Evolutionary conservation across 2,888 invertebrate genomes (phyloP).

Genomic region (Thera obeliscata): DNA sequence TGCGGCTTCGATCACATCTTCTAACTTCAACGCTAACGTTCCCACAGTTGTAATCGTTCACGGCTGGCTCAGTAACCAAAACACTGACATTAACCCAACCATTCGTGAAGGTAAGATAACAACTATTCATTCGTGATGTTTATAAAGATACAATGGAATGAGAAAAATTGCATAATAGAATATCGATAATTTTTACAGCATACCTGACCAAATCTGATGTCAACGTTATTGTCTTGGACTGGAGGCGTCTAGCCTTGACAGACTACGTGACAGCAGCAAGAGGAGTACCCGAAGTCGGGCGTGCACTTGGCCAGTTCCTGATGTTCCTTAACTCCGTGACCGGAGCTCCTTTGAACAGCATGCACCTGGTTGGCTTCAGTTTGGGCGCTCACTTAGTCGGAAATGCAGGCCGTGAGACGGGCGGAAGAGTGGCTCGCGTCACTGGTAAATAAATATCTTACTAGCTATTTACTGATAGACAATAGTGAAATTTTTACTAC

Average conservation of each 20-base stretch:
- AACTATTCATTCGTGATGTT: background rate
- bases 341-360: constrained; percentile 54
- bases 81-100: constrained; percentile 53
- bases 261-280: constrained; percentile 61
- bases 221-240: constrained; percentile 73
- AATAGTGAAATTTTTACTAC: background rate
- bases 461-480: background rate
- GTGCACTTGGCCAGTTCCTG: constrained; percentile 70
- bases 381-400: constrained; percentile 78
- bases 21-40: constrained; percentile 56
- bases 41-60: constrained; percentile 60
- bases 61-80: constrained; percentile 61
- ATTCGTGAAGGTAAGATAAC: constrained; percentile 3
- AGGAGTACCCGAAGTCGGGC: constrained; percentile 68
- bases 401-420: constrained; percentile 65
- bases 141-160: background rate
- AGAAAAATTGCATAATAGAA: background rate
- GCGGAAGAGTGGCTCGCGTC: constrained; percentile 65
- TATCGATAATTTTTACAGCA: constrained; percentile 47
- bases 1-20: constrained; percentile 51
- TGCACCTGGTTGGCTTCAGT: constrained; percentile 78
- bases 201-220: constrained; percentile 58
- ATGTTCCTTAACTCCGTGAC: constrained; percentile 57
- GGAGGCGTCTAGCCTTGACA: constrained; percentile 61
- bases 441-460: constrained; percentile 57